phyloP scores from a whole-genome alignment of 2,113 vertebrate genomes.

The Litocranius walleri region DNA sequence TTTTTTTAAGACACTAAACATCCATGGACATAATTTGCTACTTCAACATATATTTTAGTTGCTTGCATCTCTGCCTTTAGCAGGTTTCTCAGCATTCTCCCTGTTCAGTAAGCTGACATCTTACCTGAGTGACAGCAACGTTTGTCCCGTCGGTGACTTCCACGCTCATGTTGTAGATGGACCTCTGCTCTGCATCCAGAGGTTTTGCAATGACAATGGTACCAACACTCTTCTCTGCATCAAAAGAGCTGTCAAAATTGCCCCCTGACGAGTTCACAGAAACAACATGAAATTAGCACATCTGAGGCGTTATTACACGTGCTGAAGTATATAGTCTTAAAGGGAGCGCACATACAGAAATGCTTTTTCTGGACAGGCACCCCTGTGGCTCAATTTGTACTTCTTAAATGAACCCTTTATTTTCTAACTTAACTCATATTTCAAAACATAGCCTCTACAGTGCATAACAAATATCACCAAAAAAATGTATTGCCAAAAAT shows the following conservation, averaged over 20 bases:
- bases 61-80: not conserved
- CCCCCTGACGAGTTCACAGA: constrained; percentile 88
- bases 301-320: constrained; percentile 27
- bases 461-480: constrained; percentile 70
- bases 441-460: constrained; percentile 73
- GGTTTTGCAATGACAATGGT: constrained; percentile 95
- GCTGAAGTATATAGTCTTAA: constrained; percentile 41
- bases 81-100: not conserved
- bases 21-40: not conserved
- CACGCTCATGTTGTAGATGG: constrained; percentile 94
- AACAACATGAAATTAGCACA: constrained; percentile 79
- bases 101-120: constrained; percentile 38
- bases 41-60: not conserved
- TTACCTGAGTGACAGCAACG: constrained; percentile 90
- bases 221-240: constrained; percentile 92
- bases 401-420: constrained; percentile 57
- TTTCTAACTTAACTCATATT: constrained; percentile 71
- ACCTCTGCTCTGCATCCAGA: constrained; percentile 93
- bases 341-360: not conserved
- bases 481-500: constrained; percentile 63
- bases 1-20: not conserved
- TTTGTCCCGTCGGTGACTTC: constrained; percentile 95
- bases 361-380: constrained; percentile 49
- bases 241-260: constrained; percentile 93
- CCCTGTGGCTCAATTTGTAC: constrained; percentile 50